Evolutionary conservation across 2,888 invertebrate species (phyloP), one percentile per base, ranked within the genome.

Genomic region (Alentia gelatinosa): DNA sequence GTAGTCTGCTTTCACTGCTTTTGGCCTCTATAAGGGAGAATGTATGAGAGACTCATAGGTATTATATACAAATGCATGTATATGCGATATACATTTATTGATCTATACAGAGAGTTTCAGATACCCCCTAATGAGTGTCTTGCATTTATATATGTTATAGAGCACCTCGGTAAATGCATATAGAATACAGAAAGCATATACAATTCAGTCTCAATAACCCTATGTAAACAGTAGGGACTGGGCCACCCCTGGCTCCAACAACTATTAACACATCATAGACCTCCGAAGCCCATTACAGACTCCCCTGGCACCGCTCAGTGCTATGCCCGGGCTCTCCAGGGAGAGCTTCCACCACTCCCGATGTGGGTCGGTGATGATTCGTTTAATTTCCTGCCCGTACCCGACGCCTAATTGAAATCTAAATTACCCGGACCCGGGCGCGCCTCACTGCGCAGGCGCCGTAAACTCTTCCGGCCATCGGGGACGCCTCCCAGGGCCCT

Each of bases 371-470:
- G 35, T n/a, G 12, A 9, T 40, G 84, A 84, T 12, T 40, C 40
- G 42, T 84, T 84, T 84, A 84, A 84, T 84, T 84, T 84, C 84
- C 84, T 79, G 84, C 30, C 26, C 30, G n/a, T 42, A 26, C 30
- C 15, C 5, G 35, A 23, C n/a, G 4, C 7, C 84, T 84, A 84
- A 84, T 84, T 84, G 84, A 84, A 84, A 84, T 84, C 37, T n/a
- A 84, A 40, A 40, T 40, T 30, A 15, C 7, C 42, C 42, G 7
- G 4, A 7, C 79, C n/a, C 68, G 26, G 47, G 7, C 19, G 7
- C 47, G 19, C 7, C 47, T 47, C 47, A 47, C 47, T 47, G 47
- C 47, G 9, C 47, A 12, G 47, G 19, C 47, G 19, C 19, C n/a
- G n/a, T n/a, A 63, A 19, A n/a, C n/a, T n/a, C n/a, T n/a, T n/a